Evolutionary conservation across 2,888 invertebrate genomes (phyloP).

Genomic region (Dicranocentrus wangi): DNA sequence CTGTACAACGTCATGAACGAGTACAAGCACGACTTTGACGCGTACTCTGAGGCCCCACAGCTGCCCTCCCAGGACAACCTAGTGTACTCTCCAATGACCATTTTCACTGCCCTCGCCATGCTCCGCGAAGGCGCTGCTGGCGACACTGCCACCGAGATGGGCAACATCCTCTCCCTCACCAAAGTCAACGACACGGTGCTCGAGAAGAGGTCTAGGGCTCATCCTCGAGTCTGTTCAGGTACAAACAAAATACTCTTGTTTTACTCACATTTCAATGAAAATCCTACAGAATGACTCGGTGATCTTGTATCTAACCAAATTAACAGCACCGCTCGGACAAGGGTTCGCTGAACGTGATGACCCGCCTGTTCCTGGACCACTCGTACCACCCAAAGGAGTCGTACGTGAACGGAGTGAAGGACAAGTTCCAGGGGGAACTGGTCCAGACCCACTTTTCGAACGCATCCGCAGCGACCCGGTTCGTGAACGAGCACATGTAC

Average conservation of each 20-base stretch:
- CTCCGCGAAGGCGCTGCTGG: constrained; percentile 28
- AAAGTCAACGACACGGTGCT: constrained; percentile 44
- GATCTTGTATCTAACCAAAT: too few species aligned
- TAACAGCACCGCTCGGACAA: constrained; percentile 12
- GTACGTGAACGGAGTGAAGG: constrained; percentile 35
- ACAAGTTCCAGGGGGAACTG: constrained; percentile 51
- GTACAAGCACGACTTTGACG: constrained; percentile 5
- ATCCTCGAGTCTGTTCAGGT: constrained; percentile 13
- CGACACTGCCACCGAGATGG: constrained; percentile 27
- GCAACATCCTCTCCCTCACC: background rate
- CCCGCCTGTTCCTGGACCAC: constrained; percentile 42
- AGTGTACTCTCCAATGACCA: constrained; percentile 46
- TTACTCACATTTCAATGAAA: background rate
- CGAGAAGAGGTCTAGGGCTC: constrained; percentile 25
- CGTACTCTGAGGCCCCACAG: background rate
- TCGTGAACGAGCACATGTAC: constrained; percentile 30
- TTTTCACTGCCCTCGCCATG: constrained; percentile 34
- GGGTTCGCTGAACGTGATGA: constrained; percentile 50
- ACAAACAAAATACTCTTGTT: background rate
- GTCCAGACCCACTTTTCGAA: constrained; percentile 48
- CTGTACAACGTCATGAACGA: constrained; percentile 30
- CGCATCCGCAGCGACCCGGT: constrained; percentile 18
- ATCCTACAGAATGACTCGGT: too few species aligned
- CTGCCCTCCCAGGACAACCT: constrained; percentile 19
- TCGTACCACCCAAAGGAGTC: background rate